These are phyloP conservation scores for Lithodes maja DNA, from an alignment of 2,888 invertebrate genomes.

Conservation along the genomic window DNA sequence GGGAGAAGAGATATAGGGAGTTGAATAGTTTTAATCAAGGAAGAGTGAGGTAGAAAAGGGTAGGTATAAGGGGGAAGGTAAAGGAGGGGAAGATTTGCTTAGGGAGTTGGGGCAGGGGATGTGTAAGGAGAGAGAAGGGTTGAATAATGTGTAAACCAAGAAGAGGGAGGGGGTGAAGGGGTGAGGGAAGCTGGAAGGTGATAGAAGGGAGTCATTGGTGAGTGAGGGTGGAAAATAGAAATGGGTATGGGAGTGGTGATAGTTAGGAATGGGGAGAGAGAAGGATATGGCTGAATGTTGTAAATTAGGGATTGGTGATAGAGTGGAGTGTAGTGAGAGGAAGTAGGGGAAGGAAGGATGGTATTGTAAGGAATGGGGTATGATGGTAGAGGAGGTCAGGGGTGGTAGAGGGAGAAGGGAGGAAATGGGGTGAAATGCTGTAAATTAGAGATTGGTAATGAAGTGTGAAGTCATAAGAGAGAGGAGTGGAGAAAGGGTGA, in stretches of 20 bases:
- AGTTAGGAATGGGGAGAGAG: background rate
- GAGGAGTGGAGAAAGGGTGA: constrained; percentile 11
- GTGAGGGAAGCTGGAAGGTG: background rate
- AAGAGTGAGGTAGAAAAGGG: too few species aligned
- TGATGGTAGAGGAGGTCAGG: background rate
- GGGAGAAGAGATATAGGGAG: too few species aligned
- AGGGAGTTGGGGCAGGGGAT: too few species aligned
- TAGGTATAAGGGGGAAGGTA: too few species aligned
- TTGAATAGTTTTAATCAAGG: too few species aligned
- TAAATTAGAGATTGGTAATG: background rate
- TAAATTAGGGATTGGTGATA: background rate
- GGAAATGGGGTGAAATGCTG: background rate
- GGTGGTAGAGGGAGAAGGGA: background rate
- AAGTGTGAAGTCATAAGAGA: constrained; percentile 8
- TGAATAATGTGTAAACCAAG: too few species aligned
- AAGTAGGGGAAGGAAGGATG: background rate
- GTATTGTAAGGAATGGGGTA: too few species aligned
- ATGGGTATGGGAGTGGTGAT: background rate
- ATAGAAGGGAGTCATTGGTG: too few species aligned
- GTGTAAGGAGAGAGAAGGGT: too few species aligned
- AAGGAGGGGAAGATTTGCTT: too few species aligned
- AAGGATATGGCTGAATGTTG: background rate
- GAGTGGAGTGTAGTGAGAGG: background rate
- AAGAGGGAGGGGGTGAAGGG: background rate
- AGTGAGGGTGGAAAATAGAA: background rate